phyloP scores from a whole-genome alignment of 2,797 vertebrate genomes.

The Gadopsis marmoratus region DNA sequence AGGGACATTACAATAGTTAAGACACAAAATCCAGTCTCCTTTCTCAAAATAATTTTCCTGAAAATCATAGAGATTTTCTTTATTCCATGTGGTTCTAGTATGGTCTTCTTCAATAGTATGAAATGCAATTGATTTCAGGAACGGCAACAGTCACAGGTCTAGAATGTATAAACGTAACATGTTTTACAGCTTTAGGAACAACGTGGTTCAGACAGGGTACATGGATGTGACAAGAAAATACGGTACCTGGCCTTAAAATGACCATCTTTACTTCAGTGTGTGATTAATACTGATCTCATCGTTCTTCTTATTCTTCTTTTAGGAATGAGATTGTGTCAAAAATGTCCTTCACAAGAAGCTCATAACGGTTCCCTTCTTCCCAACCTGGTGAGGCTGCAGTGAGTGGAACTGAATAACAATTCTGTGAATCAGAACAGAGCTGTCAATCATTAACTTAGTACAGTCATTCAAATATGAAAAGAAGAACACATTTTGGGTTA shows the following conservation, averaged over 20 bases:
- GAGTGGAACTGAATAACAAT: slow-evolving; percentile 90
- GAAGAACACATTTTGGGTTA: not conserved
- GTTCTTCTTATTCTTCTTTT: slow-evolving; percentile 3
- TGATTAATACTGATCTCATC: not conserved
- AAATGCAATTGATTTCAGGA: not conserved
- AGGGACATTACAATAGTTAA: too few species aligned
- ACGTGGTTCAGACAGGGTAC: not conserved
- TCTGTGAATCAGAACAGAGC: slow-evolving; percentile 76
- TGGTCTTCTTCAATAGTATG: not conserved
- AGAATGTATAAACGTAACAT: not conserved
- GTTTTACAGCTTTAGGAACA: not conserved
- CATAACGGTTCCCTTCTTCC: slow-evolving; percentile 95
- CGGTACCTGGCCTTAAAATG: not conserved
- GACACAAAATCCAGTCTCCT: not conserved
- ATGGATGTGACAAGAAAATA: not conserved
- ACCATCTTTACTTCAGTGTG: not conserved
- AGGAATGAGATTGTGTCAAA: slow-evolving; percentile 7
- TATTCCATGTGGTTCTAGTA: not conserved
- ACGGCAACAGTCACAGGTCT: not conserved
- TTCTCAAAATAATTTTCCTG: not conserved
- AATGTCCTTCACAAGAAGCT: slow-evolving; percentile 87
- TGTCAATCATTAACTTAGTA: not conserved
- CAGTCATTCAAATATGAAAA: not conserved
- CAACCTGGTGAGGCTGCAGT: slow-evolving; percentile 93
- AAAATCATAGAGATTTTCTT: not conserved